phyloP scores from a whole-genome alignment of 2,888 invertebrate genomes.

The Hartigia nigra region DNA sequence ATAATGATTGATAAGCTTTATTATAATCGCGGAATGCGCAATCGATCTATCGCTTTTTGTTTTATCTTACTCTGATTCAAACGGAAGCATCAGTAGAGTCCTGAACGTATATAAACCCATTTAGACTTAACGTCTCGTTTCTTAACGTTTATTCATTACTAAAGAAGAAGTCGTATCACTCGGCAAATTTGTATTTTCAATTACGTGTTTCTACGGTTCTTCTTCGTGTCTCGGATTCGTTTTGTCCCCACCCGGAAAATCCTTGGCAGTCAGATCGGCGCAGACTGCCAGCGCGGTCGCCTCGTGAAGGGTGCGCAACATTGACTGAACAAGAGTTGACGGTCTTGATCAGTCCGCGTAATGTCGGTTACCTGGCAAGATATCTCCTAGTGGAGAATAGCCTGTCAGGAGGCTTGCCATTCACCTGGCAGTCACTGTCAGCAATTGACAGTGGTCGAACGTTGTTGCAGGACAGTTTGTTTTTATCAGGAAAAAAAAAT shows the following conservation, averaged over 20 bases:
- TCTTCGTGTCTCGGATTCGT: background rate
- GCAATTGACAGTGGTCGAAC: background rate
- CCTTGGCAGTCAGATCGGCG: background rate
- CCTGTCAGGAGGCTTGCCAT: background rate
- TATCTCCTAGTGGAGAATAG: constrained; percentile 10
- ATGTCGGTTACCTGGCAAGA: constrained; percentile 31
- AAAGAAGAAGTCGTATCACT: background rate
- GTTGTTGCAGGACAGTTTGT: background rate
- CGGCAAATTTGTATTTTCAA: background rate
- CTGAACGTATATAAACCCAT: background rate
- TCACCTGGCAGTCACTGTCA: background rate
- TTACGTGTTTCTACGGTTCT: background rate
- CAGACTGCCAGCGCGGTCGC: background rate
- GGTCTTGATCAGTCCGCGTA: constrained; percentile 36
- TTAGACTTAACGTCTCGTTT: background rate
- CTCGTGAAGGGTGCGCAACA: background rate
- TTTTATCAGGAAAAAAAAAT: background rate
- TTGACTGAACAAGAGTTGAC: background rate
- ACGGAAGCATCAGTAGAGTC: background rate
- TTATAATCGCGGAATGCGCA: background rate
- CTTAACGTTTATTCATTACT: background rate
- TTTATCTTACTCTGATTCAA: background rate
- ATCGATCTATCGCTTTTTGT: background rate
- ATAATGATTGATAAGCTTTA: background rate
- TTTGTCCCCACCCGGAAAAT: constrained; percentile 1